Evolutionary conservation across 2,797 vertebrate species (phyloP), one percentile per base, ranked within the genome.

Genomic region (Gobionotothen gibberifrons): DNA sequence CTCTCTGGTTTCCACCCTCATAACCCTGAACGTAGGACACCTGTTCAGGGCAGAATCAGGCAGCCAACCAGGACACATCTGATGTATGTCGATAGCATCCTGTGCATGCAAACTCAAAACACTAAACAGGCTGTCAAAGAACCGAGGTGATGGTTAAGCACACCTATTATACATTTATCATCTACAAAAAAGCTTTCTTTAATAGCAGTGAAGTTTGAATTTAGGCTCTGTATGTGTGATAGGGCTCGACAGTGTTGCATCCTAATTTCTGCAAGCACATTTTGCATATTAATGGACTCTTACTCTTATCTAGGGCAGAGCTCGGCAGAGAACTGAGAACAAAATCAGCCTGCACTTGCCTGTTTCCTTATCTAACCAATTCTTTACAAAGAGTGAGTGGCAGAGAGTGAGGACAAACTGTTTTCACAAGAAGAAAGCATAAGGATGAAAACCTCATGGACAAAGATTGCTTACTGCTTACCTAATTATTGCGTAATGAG

Each of bases 281-380:
- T 83, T 88, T 75, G 80, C 55, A 81, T 85, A 79, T 88, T 81
- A 73, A 84, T 81, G 62, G 40, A 11, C 57, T 52, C 21, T 72
- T 49, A 22, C 17, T 79, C 70, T 71, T 79, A 88, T 86, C 78
- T 82, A 72, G 75, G 72, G 56, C 66, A 80, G 62, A 82, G 76
- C 78, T 81, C 60, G 39, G 61, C 61, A 76, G 60, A 85, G 69
- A 62, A 70, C 29, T 26, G 52, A 74, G 61, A 9, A 36, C 40
- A 82, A 79, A 76, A 36, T 36, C 32, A 73, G 53, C 39, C 72
- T 62, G 42, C 63, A 61, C 47, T 76, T 17, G 44, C 14, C 60
- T 61, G 63, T 13, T 60, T 76, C 55, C 73, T 78, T 73, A 61
- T 74, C 32, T 43, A 65, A 85, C 84, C 73, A 78, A 74, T 82